Evolutionary conservation across 2,113 vertebrate genomes (phyloP).

Genomic region (Diphyllodes magnificus): DNA sequence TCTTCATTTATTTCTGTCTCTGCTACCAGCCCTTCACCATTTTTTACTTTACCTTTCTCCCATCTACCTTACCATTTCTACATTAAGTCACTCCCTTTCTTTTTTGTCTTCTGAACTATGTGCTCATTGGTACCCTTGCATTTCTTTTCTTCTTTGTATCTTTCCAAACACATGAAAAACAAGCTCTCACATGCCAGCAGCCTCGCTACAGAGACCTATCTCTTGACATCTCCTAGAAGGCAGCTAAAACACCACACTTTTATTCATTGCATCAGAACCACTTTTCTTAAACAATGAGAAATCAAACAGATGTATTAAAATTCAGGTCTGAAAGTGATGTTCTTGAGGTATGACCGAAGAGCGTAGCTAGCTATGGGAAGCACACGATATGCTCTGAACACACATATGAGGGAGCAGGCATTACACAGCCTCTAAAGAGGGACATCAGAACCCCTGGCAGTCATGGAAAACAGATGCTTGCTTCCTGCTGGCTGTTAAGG

Average conservation of each 20-base stretch:
- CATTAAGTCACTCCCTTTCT: neutral
- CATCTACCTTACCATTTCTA: neutral
- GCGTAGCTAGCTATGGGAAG: neutral
- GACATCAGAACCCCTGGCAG: neutral
- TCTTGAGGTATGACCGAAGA: neutral
- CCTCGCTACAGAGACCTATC: neutral
- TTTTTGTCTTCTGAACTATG: neutral
- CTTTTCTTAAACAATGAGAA: neutral
- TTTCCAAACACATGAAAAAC: neutral
- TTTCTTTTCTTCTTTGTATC: neutral
- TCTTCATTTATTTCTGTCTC: neutral
- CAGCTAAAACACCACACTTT: constrained; percentile 4
- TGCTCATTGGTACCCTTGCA: neutral
- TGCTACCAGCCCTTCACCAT: neutral
- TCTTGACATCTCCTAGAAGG: neutral
- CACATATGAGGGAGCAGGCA: neutral
- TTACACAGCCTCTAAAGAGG: neutral
- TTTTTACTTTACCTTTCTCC: neutral
- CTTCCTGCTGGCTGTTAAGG: neutral
- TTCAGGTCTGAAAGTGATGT: neutral
- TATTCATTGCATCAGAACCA: neutral
- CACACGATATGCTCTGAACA: neutral
- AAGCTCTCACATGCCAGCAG: neutral
- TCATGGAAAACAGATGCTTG: neutral
- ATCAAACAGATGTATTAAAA: neutral